These are phyloP conservation scores for Eupithecia abbreviata DNA, from an alignment of 2,888 invertebrate species.

Conservation along the genomic window DNA sequence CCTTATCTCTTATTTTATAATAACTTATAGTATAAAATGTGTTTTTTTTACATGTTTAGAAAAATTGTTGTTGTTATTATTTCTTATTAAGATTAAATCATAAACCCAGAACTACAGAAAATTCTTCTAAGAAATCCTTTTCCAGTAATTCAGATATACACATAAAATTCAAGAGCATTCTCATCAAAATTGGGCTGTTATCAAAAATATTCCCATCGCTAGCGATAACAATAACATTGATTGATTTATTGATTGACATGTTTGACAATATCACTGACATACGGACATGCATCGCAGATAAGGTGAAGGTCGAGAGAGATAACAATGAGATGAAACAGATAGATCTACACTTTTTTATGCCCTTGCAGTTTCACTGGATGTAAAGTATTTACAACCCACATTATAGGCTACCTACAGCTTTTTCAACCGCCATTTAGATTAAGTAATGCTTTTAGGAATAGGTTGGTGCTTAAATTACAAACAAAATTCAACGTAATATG, in stretches of 20 bases:
- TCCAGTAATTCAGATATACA: background rate
- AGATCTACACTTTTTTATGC: background rate
- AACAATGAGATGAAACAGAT: background rate
- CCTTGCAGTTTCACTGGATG: background rate
- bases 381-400: background rate
- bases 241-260: conserved; percentile 27
- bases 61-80: no score
- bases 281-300: conserved; percentile 18
- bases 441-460: background rate
- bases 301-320: conserved; percentile 13
- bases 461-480: background rate
- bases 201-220: conserved; percentile 5
- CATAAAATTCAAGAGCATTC: background rate
- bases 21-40: no score
- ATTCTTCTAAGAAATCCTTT: background rate
- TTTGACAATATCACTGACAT: conserved; percentile 17
- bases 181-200: background rate
- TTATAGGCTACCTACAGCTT: background rate
- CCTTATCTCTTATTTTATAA: no score
- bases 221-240: conserved; percentile 22
- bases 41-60: no score
- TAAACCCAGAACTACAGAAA: background rate
- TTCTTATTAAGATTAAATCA: background rate
- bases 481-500: background rate
- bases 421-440: background rate